Evolutionary conservation across 2,888 invertebrate genomes (phyloP).

Genomic region (Agrochola circellaris): DNA sequence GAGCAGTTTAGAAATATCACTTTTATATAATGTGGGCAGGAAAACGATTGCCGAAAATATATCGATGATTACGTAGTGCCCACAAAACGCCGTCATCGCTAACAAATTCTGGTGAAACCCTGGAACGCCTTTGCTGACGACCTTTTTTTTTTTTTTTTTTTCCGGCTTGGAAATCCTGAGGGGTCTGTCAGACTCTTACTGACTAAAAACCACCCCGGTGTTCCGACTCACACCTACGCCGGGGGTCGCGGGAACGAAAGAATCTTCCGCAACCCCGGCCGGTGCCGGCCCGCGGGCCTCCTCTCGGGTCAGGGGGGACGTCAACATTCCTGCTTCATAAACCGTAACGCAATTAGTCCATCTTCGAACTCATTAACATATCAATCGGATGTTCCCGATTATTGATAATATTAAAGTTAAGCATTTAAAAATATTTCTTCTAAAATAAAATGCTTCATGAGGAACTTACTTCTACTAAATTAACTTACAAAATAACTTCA

Average conservation of each 20-base stretch:
- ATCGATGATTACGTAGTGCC: neutral
- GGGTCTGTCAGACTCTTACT: no score
- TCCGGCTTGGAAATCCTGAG: no score
- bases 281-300: no score
- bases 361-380: neutral
- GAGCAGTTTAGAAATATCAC: neutral
- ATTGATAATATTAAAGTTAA: neutral
- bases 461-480: neutral
- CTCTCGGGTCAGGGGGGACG: no score
- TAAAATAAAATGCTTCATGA: neutral
- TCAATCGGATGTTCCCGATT: neutral
- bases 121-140: neutral
- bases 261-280: no score
- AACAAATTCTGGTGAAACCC: neutral
- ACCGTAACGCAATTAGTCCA: neutral
- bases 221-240: no score
- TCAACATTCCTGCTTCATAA: neutral
- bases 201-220: no score
- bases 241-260: no score
- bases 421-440: no score
- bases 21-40: neutral
- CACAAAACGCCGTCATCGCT: neutral
- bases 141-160: no score
- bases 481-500: neutral
- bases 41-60: neutral